Evolutionary conservation across 2,113 vertebrate genomes (phyloP).

Genomic region (Calyptommatus sinebrachiatus): DNA sequence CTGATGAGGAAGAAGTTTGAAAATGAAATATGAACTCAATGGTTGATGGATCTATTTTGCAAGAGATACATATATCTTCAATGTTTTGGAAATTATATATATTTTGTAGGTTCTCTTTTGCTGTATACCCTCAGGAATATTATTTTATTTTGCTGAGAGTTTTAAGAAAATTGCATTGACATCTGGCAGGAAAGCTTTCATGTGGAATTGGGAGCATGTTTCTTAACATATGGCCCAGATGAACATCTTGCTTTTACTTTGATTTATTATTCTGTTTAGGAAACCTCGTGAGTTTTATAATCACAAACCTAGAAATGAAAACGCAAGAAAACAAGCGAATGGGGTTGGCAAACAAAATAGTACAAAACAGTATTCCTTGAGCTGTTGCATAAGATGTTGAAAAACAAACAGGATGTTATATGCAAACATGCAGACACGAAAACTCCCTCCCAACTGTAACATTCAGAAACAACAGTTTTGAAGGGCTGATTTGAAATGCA

Average conservation of each 20-base stretch:
- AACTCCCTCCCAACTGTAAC: neutral
- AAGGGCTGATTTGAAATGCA: neutral
- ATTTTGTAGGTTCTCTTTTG: neutral
- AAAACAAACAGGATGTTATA: slow-evolving; percentile 3
- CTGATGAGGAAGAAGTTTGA: neutral
- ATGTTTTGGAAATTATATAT: neutral
- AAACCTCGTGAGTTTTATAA: slow-evolving; percentile 12
- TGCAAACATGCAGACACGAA: neutral
- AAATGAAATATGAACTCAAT: neutral
- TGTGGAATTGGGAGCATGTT: slow-evolving; percentile 1
- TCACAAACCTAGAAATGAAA: slow-evolving; percentile 17
- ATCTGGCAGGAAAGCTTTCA: neutral
- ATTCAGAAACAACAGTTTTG: neutral
- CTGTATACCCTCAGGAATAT: neutral
- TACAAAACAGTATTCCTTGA: neutral
- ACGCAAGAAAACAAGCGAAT: slow-evolving; percentile 4
- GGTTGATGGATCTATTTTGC: neutral
- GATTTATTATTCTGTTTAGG: neutral
- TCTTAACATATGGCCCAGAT: slow-evolving; percentile 7
- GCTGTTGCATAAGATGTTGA: neutral
- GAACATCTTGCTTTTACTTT: slow-evolving; percentile 1
- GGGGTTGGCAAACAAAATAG: neutral
- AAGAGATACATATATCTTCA: neutral
- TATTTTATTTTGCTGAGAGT: neutral
- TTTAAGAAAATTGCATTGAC: neutral